Evolutionary conservation across 2,113 vertebrate species (phyloP), one percentile per base, ranked within the genome.

Genomic region (Tretioscincus oriximinensis): DNA sequence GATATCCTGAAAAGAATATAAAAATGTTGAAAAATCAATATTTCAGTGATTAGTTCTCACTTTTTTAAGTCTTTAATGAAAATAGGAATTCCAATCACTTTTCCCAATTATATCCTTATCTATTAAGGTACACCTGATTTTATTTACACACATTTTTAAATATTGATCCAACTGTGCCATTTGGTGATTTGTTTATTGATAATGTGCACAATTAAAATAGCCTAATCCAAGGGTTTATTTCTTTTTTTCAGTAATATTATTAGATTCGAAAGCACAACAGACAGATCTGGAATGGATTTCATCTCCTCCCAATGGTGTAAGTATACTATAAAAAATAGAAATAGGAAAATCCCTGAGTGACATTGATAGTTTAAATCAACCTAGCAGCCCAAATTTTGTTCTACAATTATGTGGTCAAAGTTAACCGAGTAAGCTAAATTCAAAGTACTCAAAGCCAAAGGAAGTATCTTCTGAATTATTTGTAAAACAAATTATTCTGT

Each of bases 191-290:
- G 51, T 47, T 74, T 12, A 14, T 29, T 9, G 82, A n/a, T 16
- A 77, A 70, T 12, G 74, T 80, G 67, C 41, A 49, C 80, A 16
- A 12, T 73, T 31, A 81, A 21, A 29, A 26, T 9, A 72, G 29
- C 85, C 69, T 91, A 90, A 90, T 21, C 82, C 89, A 80, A 72
- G 65, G 4, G 86, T 86, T 77, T 91, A 90, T 82, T 65, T 69
- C 68, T 51, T 12, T 76, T 51, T 95, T 94, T 90, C 90, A 99
- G 98, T 99, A 95, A 96, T 97, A 93, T 95, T 99, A 90, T 93
- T 99, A 96, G 98, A 99, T 94, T 99, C 98, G 90, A 99, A 99
- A 97, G 98, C 98, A 95, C 98, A 99, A 95, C 98, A 99, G 93
- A 99, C 98, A 92, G 98, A 99, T 77, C 92, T 99, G 93, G 98